Percentiles rank a stretch among this genome's conserved stretches.
Evolutionary conservation across 2,797 vertebrate species (phyloP).

Genomic region (Huso huso): DNA sequence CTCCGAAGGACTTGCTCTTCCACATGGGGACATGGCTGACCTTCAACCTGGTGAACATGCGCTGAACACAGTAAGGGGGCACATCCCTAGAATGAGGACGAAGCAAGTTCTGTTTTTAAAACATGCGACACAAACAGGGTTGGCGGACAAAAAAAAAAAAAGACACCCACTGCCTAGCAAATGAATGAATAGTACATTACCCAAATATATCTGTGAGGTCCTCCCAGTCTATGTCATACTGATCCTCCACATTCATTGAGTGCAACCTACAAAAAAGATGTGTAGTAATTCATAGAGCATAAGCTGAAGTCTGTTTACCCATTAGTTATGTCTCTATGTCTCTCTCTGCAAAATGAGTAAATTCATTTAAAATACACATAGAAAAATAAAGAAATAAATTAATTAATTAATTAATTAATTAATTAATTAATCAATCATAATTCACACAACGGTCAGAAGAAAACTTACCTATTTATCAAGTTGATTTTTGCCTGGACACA

Average conservation of each 20-base stretch:
- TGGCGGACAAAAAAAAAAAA: neutral
- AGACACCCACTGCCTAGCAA: neutral
- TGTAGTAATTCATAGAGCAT: no score
- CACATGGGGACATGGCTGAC: conserved; percentile 44
- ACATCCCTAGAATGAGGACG: conserved; percentile 38
- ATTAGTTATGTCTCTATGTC: no score
- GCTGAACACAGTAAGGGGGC: conserved; percentile 35
- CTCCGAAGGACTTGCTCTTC: conserved; percentile 47
- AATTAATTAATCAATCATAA: no score
- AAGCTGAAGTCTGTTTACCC: no score
- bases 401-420: no score
- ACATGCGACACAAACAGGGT: no score
- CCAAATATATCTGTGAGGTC: conserved; percentile 40
- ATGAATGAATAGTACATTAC: conserved; percentile 34
- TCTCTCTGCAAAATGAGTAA: no score
- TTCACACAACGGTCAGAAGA: no score
- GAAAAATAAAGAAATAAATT: no score
- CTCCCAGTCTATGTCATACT: conserved; percentile 57
- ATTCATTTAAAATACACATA: no score
- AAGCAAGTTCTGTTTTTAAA: conserved; percentile 5
- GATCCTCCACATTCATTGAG: conserved; percentile 41
- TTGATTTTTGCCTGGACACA: no score
- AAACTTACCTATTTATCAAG: no score
- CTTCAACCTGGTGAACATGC: conserved; percentile 51
- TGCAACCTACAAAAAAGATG: conserved; percentile 37